Evolutionary conservation across 2,888 invertebrate species (phyloP).

Genomic region (Archips crataeganus): DNA sequence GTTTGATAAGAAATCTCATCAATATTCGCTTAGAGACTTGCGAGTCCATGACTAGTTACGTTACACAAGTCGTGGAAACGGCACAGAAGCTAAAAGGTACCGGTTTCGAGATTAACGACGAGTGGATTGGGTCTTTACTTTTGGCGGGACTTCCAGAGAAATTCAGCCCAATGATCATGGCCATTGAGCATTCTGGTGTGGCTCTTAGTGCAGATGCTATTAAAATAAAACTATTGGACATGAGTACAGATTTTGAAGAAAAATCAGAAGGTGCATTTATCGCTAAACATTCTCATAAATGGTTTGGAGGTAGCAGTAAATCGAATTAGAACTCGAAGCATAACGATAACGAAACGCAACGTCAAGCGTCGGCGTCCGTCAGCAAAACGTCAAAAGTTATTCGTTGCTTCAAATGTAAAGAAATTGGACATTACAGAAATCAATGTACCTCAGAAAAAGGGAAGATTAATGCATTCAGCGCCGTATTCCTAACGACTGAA

Average conservation of each 20-base stretch:
- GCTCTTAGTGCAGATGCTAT: neutral
- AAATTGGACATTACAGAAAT: slow-evolving; percentile 43
- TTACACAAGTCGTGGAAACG: slow-evolving; percentile 17
- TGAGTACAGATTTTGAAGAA: slow-evolving; percentile 36
- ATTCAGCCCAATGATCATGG: slow-evolving; percentile 39
- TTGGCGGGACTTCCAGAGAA: slow-evolving; percentile 35
- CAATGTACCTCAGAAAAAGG: slow-evolving; percentile 38
- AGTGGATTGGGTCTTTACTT: slow-evolving; percentile 12
- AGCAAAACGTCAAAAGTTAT: slow-evolving; percentile 23
- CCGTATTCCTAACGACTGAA: slow-evolving; percentile 37
- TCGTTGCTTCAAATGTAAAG: slow-evolving; percentile 45
- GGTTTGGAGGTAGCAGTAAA: neutral
- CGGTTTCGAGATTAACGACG: slow-evolving; percentile 11
- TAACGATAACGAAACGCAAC: slow-evolving; percentile 21
- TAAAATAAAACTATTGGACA: slow-evolving; percentile 30
- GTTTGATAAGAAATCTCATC: slow-evolving; percentile 16
- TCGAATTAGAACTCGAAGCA: too few relatives aligned
- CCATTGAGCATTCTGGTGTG: slow-evolving; percentile 12
- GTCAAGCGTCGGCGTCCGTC: slow-evolving; percentile 11
- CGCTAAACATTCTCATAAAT: too few relatives aligned
- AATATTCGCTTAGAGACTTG: slow-evolving; percentile 11
- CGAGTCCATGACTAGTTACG: slow-evolving; percentile 18
- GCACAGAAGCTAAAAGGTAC: slow-evolving; percentile 28
- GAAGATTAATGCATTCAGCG: slow-evolving; percentile 46
- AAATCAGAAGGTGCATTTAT: slow-evolving; percentile 22